A percentile compares a stretch with the other conserved stretches of the same genome.
Conservation (phyloP, 2,797 vertebrate species). For the Oryzias dopingdopingensis region DNA sequence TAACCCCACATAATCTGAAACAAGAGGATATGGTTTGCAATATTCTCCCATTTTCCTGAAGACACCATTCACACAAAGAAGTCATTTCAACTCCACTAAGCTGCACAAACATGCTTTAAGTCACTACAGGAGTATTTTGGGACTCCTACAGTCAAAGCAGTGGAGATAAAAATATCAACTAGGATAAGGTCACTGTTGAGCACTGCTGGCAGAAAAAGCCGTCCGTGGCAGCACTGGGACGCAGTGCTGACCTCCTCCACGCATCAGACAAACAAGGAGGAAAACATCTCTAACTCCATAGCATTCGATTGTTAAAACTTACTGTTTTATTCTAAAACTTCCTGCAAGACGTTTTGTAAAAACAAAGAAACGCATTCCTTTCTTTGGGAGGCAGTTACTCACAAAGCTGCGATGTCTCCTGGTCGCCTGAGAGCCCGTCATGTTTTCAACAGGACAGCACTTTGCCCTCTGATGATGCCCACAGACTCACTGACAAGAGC, state of each 20-base stretch:
- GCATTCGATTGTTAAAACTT: neutral
- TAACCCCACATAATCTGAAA: neutral
- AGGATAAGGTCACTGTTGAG: slow-evolving; percentile 58
- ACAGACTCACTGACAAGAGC: slow-evolving; percentile 45
- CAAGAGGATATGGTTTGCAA: neutral
- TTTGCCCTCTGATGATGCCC: slow-evolving; percentile 31
- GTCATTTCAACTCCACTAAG: slow-evolving; percentile 11
- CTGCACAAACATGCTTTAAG: slow-evolving; percentile 23
- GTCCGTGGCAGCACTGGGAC: neutral
- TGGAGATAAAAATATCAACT: slow-evolving; percentile 53
- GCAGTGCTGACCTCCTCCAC: neutral
- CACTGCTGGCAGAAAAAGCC: slow-evolving; percentile 5
- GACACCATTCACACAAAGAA: slow-evolving; percentile 13
- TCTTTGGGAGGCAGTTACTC: slow-evolving; percentile 50
- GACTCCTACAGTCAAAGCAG: slow-evolving; percentile 27
- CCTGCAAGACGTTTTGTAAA: slow-evolving; percentile 4
- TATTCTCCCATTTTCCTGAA: neutral
- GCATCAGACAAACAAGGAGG: neutral
- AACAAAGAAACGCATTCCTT: slow-evolving; percentile 3
- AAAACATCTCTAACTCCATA: neutral
- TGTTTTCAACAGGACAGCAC: slow-evolving; percentile 53
- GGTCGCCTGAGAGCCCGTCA: slow-evolving; percentile 65
- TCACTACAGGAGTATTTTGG: slow-evolving; percentile 41
- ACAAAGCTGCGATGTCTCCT: slow-evolving; percentile 68
- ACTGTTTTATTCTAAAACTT: slow-evolving; percentile 25